Evolutionary conservation across 2,113 vertebrate genomes (phyloP).

Genomic region (Mobula birostris): DNA sequence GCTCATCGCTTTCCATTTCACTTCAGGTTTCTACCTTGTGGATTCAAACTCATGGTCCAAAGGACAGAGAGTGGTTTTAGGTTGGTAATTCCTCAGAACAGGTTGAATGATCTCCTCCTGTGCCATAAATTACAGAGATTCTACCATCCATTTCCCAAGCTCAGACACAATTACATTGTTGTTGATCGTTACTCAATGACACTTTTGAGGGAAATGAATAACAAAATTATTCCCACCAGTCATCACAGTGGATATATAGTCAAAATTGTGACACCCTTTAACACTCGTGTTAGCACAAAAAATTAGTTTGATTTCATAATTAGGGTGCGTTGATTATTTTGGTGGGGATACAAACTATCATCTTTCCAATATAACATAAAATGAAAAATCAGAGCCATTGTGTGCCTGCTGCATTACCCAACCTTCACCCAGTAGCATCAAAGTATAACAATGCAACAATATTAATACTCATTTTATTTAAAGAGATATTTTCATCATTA

Average conservation of each 20-base stretch:
- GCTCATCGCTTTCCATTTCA: too few species aligned
- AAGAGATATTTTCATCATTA: neutral
- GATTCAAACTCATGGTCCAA: neutral
- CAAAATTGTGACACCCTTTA: neutral
- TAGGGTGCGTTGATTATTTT: too few species aligned
- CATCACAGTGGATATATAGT: neutral
- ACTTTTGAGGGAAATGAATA: neutral
- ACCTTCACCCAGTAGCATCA: neutral
- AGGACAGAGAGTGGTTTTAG: too few species aligned
- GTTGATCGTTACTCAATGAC: neutral
- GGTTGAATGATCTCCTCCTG: too few species aligned
- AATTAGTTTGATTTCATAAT: neutral
- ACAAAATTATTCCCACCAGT: neutral
- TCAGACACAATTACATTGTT: neutral
- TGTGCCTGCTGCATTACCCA: neutral
- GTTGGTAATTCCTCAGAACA: too few species aligned
- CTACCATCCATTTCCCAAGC: neutral
- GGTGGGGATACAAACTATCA: neutral
- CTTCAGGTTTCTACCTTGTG: neutral
- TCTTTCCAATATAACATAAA: neutral
- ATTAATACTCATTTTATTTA: neutral
- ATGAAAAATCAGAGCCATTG: neutral
- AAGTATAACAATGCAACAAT: neutral
- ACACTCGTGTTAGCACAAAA: neutral
- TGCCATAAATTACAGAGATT: too few species aligned